These are phyloP conservation scores for Zaprionus vittiger DNA, from an alignment of 1,140 invertebrate species.

Conservation along the genomic window DNA sequence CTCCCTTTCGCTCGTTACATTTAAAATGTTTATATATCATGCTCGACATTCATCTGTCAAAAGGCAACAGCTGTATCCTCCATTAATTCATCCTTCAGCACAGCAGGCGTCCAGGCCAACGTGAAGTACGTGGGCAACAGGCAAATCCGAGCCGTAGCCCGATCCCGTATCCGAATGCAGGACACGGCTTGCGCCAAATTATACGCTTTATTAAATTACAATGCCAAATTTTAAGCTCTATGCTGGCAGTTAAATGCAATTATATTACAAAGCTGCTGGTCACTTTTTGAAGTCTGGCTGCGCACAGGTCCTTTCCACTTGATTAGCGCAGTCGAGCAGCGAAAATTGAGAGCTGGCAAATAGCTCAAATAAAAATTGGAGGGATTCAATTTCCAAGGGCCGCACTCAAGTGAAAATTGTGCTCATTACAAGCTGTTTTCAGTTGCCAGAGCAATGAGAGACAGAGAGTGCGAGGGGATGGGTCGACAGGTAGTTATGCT, in stretches of 20 bases:
- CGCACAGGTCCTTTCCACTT: constrained; percentile 37
- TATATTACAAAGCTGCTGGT: constrained; percentile 40
- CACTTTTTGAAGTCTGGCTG: constrained; percentile 29
- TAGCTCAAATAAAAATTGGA: constrained; percentile 36
- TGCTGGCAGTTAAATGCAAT: constrained; percentile 53
- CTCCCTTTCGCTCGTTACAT: constrained; percentile 17
- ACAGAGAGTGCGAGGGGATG: neutral
- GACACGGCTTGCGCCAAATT: constrained; percentile 60
- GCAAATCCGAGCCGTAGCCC: constrained; percentile 34
- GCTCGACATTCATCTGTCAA: constrained; percentile 78
- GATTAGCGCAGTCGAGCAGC: constrained; percentile 45
- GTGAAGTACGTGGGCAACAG: constrained; percentile 23
- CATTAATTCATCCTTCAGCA: constrained; percentile 43
- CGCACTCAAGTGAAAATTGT: constrained; percentile 46
- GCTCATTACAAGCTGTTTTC: constrained; percentile 46
- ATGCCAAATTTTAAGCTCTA: constrained; percentile 42
- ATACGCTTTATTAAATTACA: constrained; percentile 74
- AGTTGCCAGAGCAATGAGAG: neutral
- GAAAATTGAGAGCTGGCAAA: constrained; percentile 43
- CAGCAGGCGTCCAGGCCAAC: constrained; percentile 3
- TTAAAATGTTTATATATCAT: constrained; percentile 73
- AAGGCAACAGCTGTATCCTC: constrained; percentile 63
- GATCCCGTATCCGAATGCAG: constrained; percentile 40
- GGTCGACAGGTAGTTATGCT: constrained; percentile 4
- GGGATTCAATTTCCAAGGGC: constrained; percentile 36